Conservation (phyloP, 2,113 vertebrate species). For the Gavia stellata region DNA sequence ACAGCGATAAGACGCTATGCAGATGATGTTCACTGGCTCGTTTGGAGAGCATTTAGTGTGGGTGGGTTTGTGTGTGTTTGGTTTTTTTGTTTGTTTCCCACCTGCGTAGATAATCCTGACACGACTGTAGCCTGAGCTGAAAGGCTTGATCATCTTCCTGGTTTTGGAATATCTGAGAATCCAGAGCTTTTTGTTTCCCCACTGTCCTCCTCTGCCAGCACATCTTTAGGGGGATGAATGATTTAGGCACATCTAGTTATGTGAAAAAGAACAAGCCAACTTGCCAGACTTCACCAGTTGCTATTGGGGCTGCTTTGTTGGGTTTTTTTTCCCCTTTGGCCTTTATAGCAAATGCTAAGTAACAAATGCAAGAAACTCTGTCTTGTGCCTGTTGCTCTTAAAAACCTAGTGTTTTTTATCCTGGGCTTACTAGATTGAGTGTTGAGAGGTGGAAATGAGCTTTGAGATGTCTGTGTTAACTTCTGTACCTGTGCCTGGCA, state of each 20-base stretch:
- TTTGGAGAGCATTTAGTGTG: background rate
- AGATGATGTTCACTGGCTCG: background rate
- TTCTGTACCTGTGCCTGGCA: constrained; percentile 79
- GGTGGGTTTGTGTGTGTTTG: background rate
- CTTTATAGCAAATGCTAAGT: background rate
- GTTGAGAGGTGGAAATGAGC: background rate
- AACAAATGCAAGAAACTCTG: background rate
- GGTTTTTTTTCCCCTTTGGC: background rate
- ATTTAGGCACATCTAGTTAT: background rate
- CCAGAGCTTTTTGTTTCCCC: background rate
- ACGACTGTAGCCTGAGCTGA: background rate
- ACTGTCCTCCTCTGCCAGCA: background rate
- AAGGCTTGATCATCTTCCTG: background rate
- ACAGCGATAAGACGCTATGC: background rate
- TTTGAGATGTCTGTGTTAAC: background rate
- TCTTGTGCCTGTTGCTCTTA: background rate
- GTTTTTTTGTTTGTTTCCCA: too few relatives aligned
- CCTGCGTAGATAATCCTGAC: background rate
- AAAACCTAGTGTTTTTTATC: background rate
- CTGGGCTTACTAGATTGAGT: background rate
- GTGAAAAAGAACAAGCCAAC: background rate
- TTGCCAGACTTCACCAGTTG: background rate
- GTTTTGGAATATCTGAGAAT: background rate
- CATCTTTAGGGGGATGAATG: background rate
- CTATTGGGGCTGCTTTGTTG: background rate